Evolutionary conservation across 2,113 vertebrate genomes (phyloP), one percentile per base, ranked within the genome.

Genomic region (Hemibagrus wyckioides): DNA sequence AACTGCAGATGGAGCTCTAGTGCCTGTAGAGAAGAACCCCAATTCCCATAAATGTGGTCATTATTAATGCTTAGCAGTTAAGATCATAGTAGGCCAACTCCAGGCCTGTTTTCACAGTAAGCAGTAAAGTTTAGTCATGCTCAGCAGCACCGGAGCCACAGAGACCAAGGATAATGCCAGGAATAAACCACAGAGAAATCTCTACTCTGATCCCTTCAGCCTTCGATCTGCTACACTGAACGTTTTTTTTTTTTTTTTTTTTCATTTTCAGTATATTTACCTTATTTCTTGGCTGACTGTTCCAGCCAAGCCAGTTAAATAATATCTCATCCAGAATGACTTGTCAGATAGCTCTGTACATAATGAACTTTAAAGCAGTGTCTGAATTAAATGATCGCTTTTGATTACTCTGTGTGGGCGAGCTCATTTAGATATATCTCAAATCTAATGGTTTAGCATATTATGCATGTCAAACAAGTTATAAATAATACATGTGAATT

Each of bases 1-100:
- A 76, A 76, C 44, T 76, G 73, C 73, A 76, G 44, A n/a, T 50
- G 25, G 73, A n/a, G 73, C 73, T 50, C 25, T 50, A 50, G 41
- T 76, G 10, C 73, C 67, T 39, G 11, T 50, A 48, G 25, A 50
- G 0, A 73, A 41, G 39, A 73, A 1, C 39, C 19, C 25, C 69
- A n/a, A 50, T 48, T 17, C 44, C 14, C 50, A 77, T 1, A 76
- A 50, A 50, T 76, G 6, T 28, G 1, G 23, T 76, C 25, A 52
- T 28, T 30, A 52, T 50, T 77, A 17, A n/a, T 77, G 75, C 25
- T 48, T 50, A 48, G 44, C 1, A 50, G 13, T 50, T 50, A 17
- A 50, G 44, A 77, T 77, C 28, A 77, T 14, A n/a, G 13, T 25
- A 10, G 25, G 28, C 10, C 33, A 44, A 48, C 3, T 14, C 15